Evolutionary conservation across 1,140 invertebrate species (phyloP).

Genomic region (Platyscapa corneri): DNA sequence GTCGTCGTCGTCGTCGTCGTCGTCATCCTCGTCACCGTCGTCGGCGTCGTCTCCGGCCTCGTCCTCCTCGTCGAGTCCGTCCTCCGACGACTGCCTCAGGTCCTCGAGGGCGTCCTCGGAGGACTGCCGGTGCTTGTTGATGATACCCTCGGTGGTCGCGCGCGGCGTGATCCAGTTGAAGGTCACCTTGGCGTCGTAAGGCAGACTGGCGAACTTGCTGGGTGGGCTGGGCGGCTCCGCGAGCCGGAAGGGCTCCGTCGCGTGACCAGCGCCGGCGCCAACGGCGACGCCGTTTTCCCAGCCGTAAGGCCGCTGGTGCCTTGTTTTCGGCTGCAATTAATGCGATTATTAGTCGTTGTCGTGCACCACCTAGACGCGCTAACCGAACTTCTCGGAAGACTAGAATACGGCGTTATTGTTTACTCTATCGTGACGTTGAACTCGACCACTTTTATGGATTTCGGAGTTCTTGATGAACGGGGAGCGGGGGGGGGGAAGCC

Average conservation of each 20-base stretch:
- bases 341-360: too few relatives aligned
- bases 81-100: constrained; percentile 75
- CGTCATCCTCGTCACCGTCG: constrained; percentile 36
- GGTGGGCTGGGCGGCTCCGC: constrained; percentile 76
- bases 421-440: too few relatives aligned
- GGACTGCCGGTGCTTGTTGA: background rate
- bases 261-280: constrained; percentile 67
- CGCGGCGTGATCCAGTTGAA: constrained; percentile 80
- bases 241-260: constrained; percentile 72
- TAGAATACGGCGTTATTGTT: too few relatives aligned
- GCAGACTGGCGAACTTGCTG: constrained; percentile 80
- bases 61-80: constrained; percentile 59
- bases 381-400: too few relatives aligned
- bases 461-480: too few relatives aligned
- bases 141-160: constrained; percentile 71
- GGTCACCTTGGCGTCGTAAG: constrained; percentile 73
- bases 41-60: constrained; percentile 44
- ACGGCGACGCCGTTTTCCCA: constrained; percentile 77
- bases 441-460: too few relatives aligned
- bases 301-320: constrained; percentile 82
- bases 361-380: too few relatives aligned
- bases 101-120: constrained; percentile 84
- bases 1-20: constrained; percentile 39
- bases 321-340: constrained; percentile 79
- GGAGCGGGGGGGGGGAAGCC: too few relatives aligned